phyloP scores from a whole-genome alignment of 1,140 invertebrate species.

The Drosophila nannoptera region DNA sequence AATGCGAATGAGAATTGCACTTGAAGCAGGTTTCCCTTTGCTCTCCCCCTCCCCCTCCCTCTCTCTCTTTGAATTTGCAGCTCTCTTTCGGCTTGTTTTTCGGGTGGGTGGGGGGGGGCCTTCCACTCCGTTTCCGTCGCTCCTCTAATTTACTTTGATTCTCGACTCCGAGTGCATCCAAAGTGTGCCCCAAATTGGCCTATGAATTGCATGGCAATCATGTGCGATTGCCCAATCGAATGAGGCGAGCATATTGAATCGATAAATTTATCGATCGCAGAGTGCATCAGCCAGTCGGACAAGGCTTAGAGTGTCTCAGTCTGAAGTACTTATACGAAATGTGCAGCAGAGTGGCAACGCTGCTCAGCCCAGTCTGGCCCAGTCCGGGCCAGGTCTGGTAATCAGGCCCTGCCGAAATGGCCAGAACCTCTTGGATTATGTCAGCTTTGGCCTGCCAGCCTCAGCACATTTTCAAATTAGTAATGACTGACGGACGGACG shows the following conservation, averaged over 20 bases:
- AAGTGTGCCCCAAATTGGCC: constrained; percentile 30
- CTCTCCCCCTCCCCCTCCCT: not conserved
- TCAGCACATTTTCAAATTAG: constrained; percentile 50
- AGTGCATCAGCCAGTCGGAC: too few species aligned
- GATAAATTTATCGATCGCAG: not conserved
- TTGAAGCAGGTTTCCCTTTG: constrained; percentile 39
- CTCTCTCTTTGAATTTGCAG: constrained; percentile 1
- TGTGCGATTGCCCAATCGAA: constrained; percentile 19
- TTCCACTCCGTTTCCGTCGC: not conserved
- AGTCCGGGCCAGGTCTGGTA: constrained; percentile 25
- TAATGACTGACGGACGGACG: constrained; percentile 12
- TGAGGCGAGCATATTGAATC: constrained; percentile 3
- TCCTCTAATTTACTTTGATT: constrained; percentile 72
- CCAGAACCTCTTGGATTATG: constrained; percentile 23
- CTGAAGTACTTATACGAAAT: too few species aligned
- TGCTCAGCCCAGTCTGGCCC: too few species aligned
- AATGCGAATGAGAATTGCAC: constrained; percentile 74
- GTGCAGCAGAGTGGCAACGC: constrained; percentile 9
- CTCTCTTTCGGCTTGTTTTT: not conserved
- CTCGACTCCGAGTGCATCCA: constrained; percentile 8
- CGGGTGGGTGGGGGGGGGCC: constrained; percentile 24
- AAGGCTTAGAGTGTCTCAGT: too few species aligned
- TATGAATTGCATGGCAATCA: constrained; percentile 31
- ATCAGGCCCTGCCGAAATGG: constrained; percentile 2
- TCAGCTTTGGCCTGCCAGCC: constrained; percentile 27